These are phyloP conservation scores for Propithecus deckenii DNA, from an alignment of 2,797 vertebrate species.

Conservation along the genomic window DNA sequence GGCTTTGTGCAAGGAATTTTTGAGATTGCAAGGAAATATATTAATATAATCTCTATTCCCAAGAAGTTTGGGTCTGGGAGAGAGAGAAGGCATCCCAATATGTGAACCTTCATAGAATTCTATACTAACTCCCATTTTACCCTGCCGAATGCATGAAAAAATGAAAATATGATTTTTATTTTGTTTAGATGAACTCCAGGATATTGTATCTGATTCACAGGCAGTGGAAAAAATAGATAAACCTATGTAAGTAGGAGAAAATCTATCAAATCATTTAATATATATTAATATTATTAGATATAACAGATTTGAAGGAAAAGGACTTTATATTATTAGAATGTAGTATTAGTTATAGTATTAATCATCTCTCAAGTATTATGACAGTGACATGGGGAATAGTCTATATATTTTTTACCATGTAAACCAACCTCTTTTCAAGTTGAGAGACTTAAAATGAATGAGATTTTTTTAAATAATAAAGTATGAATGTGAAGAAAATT, in stretches of 20 bases:
- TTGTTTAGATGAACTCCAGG: conserved; percentile 85
- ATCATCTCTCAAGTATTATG: background rate
- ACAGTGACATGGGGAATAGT: background rate
- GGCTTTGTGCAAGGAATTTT: background rate
- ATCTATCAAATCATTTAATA: background rate
- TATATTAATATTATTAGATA: background rate
- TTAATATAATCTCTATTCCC: background rate
- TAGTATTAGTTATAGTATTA: background rate
- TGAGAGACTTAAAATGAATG: conserved; percentile 20
- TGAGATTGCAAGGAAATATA: background rate
- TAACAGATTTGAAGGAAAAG: conserved; percentile 19
- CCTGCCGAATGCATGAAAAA: background rate
- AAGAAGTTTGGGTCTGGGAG: background rate
- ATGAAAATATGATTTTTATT: conserved; percentile 58
- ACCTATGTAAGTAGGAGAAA: conserved; percentile 86
- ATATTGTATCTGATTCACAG: conserved; percentile 89
- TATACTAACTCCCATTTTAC: background rate
- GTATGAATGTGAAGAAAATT: background rate
- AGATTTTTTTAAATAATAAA: conserved; percentile 14
- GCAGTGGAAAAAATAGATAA: conserved; percentile 76
- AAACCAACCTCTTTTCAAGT: background rate
- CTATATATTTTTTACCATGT: background rate
- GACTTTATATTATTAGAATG: background rate
- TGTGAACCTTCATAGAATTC: background rate
- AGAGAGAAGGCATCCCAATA: background rate